Base-by-base conservation (phyloP, 2,113 vertebrate species). In the Coryphaenoides rupestris region DNA sequence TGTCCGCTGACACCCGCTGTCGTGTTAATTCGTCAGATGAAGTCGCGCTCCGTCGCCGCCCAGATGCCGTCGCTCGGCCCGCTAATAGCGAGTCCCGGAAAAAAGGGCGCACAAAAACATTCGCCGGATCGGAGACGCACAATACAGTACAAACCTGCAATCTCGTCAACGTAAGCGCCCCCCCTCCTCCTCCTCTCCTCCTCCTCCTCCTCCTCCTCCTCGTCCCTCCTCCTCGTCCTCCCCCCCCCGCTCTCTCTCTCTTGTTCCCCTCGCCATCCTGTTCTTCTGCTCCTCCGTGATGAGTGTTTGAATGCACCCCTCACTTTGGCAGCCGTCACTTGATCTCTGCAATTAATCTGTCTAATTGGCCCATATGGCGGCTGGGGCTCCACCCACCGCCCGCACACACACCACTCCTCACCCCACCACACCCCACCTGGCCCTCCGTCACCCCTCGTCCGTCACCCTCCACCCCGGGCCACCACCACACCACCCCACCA, bases 301-400 rank as follows among this genome's bases (percentile, higher is more conserved):
- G 84, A 77, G 69, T 69, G 70, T 80, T 78, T 75, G 76, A 71
- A 62, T 16, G 13, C 66, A 77, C 67, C 73, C 78, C 77, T 80
- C 84, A 82, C 23, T 50, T 82, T 82, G 82, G 83, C 86, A 85
- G 63, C 81, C 65, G 68, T 83, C 33, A 40, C n/a, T n/a, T 40
- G 81, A 75, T 70, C 85, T 87, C 85, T 87, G 76, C 84, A 89
- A 87, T 87, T 86, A 87, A 87, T 85, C 76, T 79, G 81, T 74
- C 72, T 85, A 84, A 88, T 86, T 86, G 64, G 70, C n/a, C n/a
- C n/a, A n/a, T 16, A 17, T 46, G 19, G 22, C 4, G 13, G 21
- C 67, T 58, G 52, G 66, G 17, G 17, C 24, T 21, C 60, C 10
- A 82, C 70, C 54, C 66, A 78, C 58, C 75, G n/a, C 60, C 60